Base-by-base conservation (phyloP, 2,113 vertebrate genomes). In the Mixornis gularis region DNA sequence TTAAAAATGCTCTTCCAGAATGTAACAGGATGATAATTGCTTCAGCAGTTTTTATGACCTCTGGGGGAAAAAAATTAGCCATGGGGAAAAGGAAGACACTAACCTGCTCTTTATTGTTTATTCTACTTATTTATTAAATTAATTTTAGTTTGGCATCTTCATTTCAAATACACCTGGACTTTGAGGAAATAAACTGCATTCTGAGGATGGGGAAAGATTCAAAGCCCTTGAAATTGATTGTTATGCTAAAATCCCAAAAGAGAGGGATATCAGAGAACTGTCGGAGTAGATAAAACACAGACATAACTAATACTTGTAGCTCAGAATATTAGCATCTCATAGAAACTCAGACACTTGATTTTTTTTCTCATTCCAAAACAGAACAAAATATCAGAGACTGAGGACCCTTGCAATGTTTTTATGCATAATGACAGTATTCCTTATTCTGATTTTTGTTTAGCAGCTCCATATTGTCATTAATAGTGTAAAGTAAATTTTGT, bases 1-100 rank as follows among this genome's bases (percentile, higher is more conserved):
- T 97, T 96, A 92, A 96, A 96, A 95, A 81, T 78, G 49, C 36
- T 96, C 46, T 94, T 96, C 84, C 71, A 80, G 84, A 92, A 51
- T 79, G 92, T 94, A 92, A 55, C 87, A 87, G 89, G 70, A 91
- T 56, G 68, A 63, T 93, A 96, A 96, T 94, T 96, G 68, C 70
- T 72, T 38, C 32, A 83, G 56, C 66, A 89, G 32, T n/a, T 96
- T 96, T 96, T 93, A 92, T 93, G 91, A 85, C 51, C 76, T 70
- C 53, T 70, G 46, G 82, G 69, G 68, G 27, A 93, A 60, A 60
- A 86, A 88, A 95, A 73, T 40, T 60, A 89, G 48, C 81, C 64
- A 71, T 30, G 30, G n/a, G 79, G 40, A 90, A 73, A 87, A 94
- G 10, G 43, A 91, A 71, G 25, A 71, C 41, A 30, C 14, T 62